Conservation (phyloP, 2,797 vertebrate species). For the Hemitrygon akajei region DNA sequence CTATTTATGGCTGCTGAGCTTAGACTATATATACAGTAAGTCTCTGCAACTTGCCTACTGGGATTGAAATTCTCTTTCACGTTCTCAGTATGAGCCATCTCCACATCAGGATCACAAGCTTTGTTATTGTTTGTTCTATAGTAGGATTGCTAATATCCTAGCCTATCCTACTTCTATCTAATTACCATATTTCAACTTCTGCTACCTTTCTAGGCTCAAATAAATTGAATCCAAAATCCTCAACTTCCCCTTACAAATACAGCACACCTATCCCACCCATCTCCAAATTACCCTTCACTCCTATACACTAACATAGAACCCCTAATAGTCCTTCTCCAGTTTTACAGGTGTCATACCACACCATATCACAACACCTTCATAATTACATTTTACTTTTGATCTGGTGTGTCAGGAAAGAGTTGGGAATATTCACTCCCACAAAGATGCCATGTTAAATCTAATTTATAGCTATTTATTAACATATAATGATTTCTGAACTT, state of each 20-base stretch:
- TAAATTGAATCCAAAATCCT: not conserved
- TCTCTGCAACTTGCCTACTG: not conserved
- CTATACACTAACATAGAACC: not conserved
- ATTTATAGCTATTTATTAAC: not conserved
- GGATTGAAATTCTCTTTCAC: not conserved
- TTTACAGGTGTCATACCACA: not conserved
- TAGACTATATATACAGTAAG: not conserved
- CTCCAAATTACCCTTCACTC: not conserved
- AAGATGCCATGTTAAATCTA: not conserved
- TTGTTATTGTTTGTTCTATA: not conserved
- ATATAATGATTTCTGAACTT: not conserved
- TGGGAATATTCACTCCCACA: not conserved
- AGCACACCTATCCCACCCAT: not conserved
- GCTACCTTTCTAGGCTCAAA: not conserved
- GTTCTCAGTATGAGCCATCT: not conserved
- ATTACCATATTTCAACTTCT: not conserved
- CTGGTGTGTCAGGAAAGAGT: not conserved
- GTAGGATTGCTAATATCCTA: not conserved
- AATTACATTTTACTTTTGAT: too few species aligned
- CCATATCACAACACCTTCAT: too few species aligned
- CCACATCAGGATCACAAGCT: not conserved
- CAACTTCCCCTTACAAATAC: not conserved
- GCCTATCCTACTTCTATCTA: not conserved
- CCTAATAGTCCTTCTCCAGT: not conserved
- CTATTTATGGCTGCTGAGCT: not conserved